Evolutionary conservation across 2,797 vertebrate genomes (phyloP).

Genomic region (Sebastolobus alascanus): DNA sequence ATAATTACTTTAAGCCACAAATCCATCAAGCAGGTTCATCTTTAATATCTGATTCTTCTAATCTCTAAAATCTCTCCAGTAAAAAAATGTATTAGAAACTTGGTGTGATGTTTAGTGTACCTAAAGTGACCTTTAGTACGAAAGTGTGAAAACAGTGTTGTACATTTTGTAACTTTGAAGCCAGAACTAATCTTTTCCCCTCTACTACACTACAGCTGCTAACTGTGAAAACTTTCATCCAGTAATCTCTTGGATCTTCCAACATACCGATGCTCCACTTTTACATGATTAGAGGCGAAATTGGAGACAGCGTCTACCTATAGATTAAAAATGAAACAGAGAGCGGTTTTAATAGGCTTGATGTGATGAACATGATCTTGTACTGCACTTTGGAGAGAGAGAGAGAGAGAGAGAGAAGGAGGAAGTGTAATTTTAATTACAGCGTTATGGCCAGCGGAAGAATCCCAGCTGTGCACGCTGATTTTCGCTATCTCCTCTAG

Average conservation of each 20-base stretch:
- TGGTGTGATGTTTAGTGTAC: neutral
- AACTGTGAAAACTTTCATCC: slow-evolving; percentile 5
- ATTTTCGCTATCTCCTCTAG: slow-evolving; percentile 53
- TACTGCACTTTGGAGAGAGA: slow-evolving; percentile 25
- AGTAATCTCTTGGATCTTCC: slow-evolving; percentile 32
- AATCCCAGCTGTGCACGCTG: slow-evolving; percentile 50
- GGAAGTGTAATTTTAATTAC: slow-evolving; percentile 58
- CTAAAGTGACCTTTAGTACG: neutral
- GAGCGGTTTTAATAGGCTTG: slow-evolving; percentile 35
- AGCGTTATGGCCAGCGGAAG: slow-evolving; percentile 29
- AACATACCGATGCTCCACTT: slow-evolving; percentile 6
- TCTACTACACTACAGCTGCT: neutral
- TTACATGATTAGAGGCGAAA: slow-evolving; percentile 16
- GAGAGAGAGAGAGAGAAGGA: neutral
- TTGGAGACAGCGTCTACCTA: slow-evolving; percentile 12
- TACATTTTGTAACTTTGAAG: neutral
- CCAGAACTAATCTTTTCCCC: neutral
- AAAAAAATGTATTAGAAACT: slow-evolving; percentile 5
- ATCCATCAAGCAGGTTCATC: neutral
- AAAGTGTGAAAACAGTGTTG: slow-evolving; percentile 6
- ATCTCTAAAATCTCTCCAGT: neutral
- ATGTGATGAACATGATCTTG: slow-evolving; percentile 51
- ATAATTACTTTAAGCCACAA: neutral
- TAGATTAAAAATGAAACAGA: slow-evolving; percentile 27
- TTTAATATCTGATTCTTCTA: neutral